These are phyloP conservation scores for Phasia obesa DNA, from an alignment of 2,888 invertebrate species.

Conservation along the genomic window DNA sequence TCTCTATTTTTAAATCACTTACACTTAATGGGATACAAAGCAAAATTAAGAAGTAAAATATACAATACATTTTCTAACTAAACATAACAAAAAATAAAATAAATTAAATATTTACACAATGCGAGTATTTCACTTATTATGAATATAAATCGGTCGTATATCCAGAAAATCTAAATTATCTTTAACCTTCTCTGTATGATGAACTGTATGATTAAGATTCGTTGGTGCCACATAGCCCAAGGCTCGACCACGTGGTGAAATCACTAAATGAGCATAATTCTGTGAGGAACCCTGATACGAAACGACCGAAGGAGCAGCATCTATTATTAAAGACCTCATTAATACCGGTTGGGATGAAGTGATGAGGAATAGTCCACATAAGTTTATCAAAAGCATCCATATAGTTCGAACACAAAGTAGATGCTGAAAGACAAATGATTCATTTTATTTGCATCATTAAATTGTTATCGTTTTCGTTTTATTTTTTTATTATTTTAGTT, in stretches of 20 bases:
- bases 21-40: no score
- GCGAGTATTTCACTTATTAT: slow-evolving; percentile 13
- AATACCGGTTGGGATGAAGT: slow-evolving; percentile 45
- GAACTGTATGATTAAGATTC: slow-evolving; percentile 77
- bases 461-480: background rate
- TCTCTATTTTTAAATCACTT: no score
- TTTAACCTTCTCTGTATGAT: slow-evolving; percentile 72
- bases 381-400: slow-evolving; percentile 36
- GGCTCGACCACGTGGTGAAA: slow-evolving; percentile 79
- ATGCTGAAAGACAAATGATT: slow-evolving; percentile 20
- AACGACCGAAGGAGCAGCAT: slow-evolving; percentile 78
- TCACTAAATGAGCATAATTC: slow-evolving; percentile 78
- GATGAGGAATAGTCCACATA: slow-evolving; percentile 8
- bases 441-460: slow-evolving; percentile 6
- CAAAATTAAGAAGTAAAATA: no score
- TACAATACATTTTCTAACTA: background rate
- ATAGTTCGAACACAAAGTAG: background rate
- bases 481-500: background rate
- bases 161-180: slow-evolving; percentile 72
- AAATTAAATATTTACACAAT: slow-evolving; percentile 8
- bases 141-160: slow-evolving; percentile 76
- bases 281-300: slow-evolving; percentile 79
- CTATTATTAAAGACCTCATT: slow-evolving; percentile 74
- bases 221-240: slow-evolving; percentile 79
- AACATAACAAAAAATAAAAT: slow-evolving; percentile 22